Evolutionary conservation across 1,140 invertebrate species (phyloP).

Genomic region (Drosophila insularis): DNA sequence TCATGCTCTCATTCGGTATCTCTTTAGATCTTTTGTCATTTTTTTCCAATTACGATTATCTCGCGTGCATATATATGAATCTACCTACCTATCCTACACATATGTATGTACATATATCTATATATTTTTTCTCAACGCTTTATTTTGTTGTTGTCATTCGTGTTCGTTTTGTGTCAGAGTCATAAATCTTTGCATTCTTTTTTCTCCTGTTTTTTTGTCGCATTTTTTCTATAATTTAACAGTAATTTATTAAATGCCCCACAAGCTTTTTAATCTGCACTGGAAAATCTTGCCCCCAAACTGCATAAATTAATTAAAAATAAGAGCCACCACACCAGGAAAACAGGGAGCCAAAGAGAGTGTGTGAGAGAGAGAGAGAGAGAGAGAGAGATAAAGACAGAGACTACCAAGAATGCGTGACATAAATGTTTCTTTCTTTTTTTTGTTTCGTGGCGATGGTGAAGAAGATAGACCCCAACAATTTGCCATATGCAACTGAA

Average conservation of each 20-base stretch:
- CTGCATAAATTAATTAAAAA: constrained; percentile 76
- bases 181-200: constrained; percentile 38
- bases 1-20: not conserved
- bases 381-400: constrained; percentile 10
- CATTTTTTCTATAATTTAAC: constrained; percentile 61
- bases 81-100: not conserved
- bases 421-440: constrained; percentile 39
- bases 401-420: constrained; percentile 52
- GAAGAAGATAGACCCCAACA: constrained; percentile 30
- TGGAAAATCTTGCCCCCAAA: constrained; percentile 53
- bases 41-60: not conserved
- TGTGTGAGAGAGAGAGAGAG: not conserved
- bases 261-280: constrained; percentile 65
- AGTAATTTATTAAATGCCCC: constrained; percentile 76
- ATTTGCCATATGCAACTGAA: constrained; percentile 41
- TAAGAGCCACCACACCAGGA: constrained; percentile 1
- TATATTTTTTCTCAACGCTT: not conserved
- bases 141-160: not conserved
- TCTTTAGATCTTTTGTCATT: not conserved
- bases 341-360: not conserved
- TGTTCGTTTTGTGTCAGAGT: constrained; percentile 6
- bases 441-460: constrained; percentile 22
- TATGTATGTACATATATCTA: not conserved
- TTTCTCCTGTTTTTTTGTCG: constrained; percentile 14
- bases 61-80: not conserved